Conservation (phyloP, 2,797 vertebrate species). For the Gallinago stenura region DNA sequence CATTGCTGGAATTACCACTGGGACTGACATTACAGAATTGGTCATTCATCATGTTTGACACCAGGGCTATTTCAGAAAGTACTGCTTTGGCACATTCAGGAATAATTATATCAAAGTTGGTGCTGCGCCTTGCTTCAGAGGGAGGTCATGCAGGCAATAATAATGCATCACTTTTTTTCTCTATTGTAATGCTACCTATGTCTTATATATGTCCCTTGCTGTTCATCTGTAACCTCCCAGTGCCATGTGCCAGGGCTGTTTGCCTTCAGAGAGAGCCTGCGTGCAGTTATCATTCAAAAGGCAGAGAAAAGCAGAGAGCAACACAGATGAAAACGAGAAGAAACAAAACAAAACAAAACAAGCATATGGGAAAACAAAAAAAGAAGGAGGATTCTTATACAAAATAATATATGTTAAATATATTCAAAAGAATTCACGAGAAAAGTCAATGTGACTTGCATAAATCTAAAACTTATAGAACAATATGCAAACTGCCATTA, state of each 20-base stretch:
- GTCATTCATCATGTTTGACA: slow-evolving; percentile 72
- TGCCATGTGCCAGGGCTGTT: neutral
- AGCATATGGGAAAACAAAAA: neutral
- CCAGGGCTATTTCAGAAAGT: slow-evolving; percentile 70
- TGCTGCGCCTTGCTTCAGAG: neutral
- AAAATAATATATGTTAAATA: neutral
- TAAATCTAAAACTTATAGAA: neutral
- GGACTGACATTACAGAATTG: slow-evolving; percentile 73
- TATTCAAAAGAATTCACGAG: neutral
- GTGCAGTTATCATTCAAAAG: neutral
- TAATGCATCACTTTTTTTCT: slow-evolving; percentile 30
- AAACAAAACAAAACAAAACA: neutral
- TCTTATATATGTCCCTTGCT: neutral
- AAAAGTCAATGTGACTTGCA: neutral
- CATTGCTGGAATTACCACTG: slow-evolving; percentile 54
- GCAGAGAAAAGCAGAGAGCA: neutral
- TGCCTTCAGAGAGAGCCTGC: neutral
- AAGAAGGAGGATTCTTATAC: neutral
- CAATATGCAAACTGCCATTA: neutral
- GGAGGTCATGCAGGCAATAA: slow-evolving; percentile 62
- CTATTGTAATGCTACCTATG: neutral
- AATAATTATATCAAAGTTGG: slow-evolving; percentile 69
- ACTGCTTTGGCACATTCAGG: slow-evolving; percentile 69
- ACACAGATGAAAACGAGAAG: neutral
- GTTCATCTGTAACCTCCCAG: neutral